Percentiles rank a stretch among this genome's conserved stretches.
Evolutionary conservation across 2,113 vertebrate species (phyloP).

Genomic region (Solenodon paradoxus): DNA sequence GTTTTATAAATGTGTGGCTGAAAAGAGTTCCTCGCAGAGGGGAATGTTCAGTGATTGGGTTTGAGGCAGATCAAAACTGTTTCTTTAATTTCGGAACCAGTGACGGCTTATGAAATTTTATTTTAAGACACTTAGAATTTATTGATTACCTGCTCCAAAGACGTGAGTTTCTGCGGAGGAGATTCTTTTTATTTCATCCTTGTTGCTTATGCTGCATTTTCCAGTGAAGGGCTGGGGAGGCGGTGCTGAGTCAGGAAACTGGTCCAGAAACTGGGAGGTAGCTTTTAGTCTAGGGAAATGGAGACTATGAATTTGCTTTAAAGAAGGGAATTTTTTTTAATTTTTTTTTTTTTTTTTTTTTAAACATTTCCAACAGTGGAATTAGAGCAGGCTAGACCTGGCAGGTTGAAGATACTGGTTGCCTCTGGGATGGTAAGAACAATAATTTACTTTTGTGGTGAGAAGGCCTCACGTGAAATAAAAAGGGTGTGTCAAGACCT

Average conservation of each 20-base stretch:
- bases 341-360: neutral
- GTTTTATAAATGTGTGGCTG: neutral
- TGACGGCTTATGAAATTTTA: neutral
- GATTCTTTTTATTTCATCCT: neutral
- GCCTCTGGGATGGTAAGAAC: neutral
- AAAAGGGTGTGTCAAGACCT: neutral
- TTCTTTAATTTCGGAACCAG: neutral
- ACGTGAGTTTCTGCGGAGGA: neutral
- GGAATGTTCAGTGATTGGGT: neutral
- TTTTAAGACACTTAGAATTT: neutral
- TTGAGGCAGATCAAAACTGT: neutral
- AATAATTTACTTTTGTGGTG: neutral
- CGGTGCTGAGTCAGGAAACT: neutral
- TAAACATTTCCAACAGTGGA: neutral
- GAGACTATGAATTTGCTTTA: neutral
- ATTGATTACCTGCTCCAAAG: constrained; percentile 26
- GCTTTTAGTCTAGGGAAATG: neutral
- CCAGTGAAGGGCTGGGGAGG: neutral
- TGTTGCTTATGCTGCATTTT: neutral
- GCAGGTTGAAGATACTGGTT: neutral
- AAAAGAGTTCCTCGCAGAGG: neutral
- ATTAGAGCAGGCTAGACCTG: neutral
- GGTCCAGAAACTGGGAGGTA: neutral
- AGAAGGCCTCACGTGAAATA: neutral
- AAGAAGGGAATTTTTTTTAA: neutral